Evolutionary conservation across 1,140 invertebrate species (phyloP), one percentile per base, ranked within the genome.

Genomic region (Aethina tumida): DNA sequence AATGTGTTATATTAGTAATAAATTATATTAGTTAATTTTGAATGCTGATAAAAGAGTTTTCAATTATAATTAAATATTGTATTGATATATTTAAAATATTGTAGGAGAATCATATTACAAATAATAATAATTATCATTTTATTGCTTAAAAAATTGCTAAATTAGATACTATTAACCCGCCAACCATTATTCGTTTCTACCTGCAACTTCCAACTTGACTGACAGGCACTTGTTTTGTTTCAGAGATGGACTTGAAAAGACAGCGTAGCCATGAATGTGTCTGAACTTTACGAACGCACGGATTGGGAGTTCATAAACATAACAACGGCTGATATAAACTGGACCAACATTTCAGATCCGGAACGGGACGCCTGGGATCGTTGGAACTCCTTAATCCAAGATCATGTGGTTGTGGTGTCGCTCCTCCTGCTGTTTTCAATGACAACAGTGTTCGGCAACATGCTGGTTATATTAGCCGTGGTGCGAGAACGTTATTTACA

Each of bases 391-490:
- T 70, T 55, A 66, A 80, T 67, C 31, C 69, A 82, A 10, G 83
- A 91, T 35, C 80, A 86, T 14, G 74, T 81, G 1, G 63, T 85
- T 5, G 74, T 89, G 3, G 81, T 91, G 56, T 76, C 79, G 2
- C 84, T 91, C 40, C 66, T 96, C 38, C 70, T 95, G 35, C 68
- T 96, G 39, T 92, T 97, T 57, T 90, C 92, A 14, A 74, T 94
- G 55, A 78, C 96, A 39, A 96, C 93, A 1, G 74, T 97, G 7
- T 96, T 97, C 64, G 94, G 93, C 18, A 98, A 98, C 67, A 82
- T 94, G 36, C 74, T 99, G 36, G 94, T 99, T 37, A 97, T 98
- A 47, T 65, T 96, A 50, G 89, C 87, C 52, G 94, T 99, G 5
- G 80, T 81, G 35, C 72, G 87, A 27, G 93, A 97, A 64, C 71